Evolutionary conservation across 92 coral and sea anemone genomes (phyloP), one percentile per base, ranked within the genome.

Genomic region (Meandrina meandrites): DNA sequence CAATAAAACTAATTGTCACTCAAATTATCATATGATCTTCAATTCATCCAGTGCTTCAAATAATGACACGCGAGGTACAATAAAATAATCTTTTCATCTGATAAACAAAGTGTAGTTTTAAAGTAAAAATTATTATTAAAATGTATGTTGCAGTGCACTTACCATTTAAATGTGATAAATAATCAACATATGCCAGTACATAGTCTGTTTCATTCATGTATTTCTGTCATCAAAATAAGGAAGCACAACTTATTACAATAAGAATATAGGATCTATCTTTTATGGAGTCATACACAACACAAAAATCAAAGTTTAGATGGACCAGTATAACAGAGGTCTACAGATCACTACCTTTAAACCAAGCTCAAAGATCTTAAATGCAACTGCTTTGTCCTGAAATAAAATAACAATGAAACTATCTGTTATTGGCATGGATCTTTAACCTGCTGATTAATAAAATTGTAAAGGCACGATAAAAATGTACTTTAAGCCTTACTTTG

Each of bases 91-190:
- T 60, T 66, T 66, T 6, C 71, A 27, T 30, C 34, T 18, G 9
- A 22, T 24, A 50, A 42, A 27, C 60, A 76, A 24, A 42, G 18
- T 7, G 6, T 30, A 19, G 15, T 16, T 35, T 5, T 8, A 8
- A 36, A n/a, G n/a, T n/a, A n/a, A n/a, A n/a, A n/a, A n/a, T n/a
- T n/a, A n/a, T n/a, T n/a, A n/a, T n/a, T n/a, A n/a, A 79, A 31
- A 79, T 16, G 53, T 24, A 24, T 2, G 17, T 34, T 36, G 21
- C 32, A 74, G n/a, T 57, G n/a, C 74, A 82, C 95, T 91, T 92
- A 97, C 99, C 99, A 84, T 97, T 97, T 68, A 97, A 87, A 84
- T 97, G 98, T 54, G 96, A 93, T 79, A 97, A 85, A 91, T 89
- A 97, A 79, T 97, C 99, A 72, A 97, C 93, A 86, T 97, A 97